Conservation (phyloP, 2,113 vertebrate species). For the Larimichthys crocea region DNA sequence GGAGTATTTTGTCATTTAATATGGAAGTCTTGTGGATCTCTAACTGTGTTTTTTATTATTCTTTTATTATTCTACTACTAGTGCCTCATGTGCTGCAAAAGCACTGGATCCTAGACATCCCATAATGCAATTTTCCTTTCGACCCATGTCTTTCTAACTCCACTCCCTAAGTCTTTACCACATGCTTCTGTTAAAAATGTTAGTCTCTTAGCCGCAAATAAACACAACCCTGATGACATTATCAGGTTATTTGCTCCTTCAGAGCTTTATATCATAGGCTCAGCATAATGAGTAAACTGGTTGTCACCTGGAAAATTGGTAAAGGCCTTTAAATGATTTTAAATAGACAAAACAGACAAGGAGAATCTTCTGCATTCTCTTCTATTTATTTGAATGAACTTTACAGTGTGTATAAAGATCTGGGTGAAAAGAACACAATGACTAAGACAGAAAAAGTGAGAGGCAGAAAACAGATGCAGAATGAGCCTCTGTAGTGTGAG, state of each 20-base stretch:
- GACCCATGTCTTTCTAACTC: no score
- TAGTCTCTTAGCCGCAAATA: no score
- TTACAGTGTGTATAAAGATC: not conserved
- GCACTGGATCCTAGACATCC: no score
- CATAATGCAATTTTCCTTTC: no score
- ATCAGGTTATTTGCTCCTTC: not conserved
- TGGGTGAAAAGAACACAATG: not conserved
- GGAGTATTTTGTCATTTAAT: no score
- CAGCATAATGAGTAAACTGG: slow-evolving; percentile 9
- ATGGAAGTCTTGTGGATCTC: no score
- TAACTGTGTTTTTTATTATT: no score
- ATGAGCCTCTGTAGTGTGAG: slow-evolving; percentile 30
- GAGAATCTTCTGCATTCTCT: not conserved
- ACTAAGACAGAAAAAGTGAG: slow-evolving; percentile 10
- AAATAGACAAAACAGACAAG: slow-evolving; percentile 15
- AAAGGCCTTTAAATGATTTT: not conserved
- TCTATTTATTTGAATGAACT: slow-evolving; percentile 8
- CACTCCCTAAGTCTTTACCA: no score
- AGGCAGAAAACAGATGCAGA: slow-evolving; percentile 2
- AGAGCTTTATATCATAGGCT: not conserved
- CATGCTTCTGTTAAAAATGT: not conserved
- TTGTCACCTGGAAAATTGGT: slow-evolving; percentile 6
- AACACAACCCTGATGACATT: no score
- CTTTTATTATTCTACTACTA: no score
- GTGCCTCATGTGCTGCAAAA: no score